Evolutionary conservation across 1,140 invertebrate species (phyloP).

Genomic region (Holotrichia oblita): DNA sequence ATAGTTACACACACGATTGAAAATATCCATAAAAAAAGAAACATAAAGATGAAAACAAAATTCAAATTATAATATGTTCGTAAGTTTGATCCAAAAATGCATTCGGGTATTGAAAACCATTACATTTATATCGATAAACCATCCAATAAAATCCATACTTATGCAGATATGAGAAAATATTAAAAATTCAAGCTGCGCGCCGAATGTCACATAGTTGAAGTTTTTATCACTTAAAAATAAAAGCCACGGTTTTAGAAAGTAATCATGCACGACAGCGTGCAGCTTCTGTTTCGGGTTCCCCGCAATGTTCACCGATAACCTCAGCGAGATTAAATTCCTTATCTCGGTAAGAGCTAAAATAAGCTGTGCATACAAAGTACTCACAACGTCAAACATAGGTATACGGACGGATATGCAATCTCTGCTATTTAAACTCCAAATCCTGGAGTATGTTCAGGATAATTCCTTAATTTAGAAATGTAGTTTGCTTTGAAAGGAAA

Average conservation of each 20-base stretch:
- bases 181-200: not conserved
- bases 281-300: not conserved
- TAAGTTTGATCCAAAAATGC: too few relatives aligned
- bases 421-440: not conserved
- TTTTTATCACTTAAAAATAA: constrained; percentile 5
- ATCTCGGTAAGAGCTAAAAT: not conserved
- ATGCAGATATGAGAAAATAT: not conserved
- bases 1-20: too few relatives aligned
- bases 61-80: too few relatives aligned
- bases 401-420: not conserved
- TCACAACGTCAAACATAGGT: not conserved
- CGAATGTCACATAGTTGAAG: not conserved
- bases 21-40: too few relatives aligned
- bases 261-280: not conserved
- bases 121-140: not conserved
- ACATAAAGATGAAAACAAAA: too few relatives aligned
- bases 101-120: not conserved
- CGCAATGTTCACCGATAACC: not conserved
- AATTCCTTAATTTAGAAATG: not conserved
- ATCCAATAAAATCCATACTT: not conserved
- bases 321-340: not conserved
- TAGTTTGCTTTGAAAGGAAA: not conserved
- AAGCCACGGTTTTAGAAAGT: constrained; percentile 11
- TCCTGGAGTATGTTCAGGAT: not conserved
- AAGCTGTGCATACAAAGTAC: constrained; percentile 1